Base-by-base conservation (phyloP, 2,888 invertebrate genomes). In the Campoplex nolae region DNA sequence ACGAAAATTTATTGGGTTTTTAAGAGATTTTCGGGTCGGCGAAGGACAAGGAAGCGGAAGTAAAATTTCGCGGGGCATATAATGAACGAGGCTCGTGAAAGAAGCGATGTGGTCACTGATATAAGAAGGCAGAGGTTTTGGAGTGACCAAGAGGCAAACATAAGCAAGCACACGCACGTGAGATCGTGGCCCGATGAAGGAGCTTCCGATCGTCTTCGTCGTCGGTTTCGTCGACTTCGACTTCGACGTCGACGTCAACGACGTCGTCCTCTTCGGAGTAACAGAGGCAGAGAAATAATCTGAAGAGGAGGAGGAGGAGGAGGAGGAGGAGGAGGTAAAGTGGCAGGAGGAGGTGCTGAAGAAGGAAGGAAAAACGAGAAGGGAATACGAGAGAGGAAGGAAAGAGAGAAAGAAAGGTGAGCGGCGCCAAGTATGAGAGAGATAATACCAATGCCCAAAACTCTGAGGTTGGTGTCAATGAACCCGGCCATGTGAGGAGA, bases 401-500 rank as follows among this genome's bases (percentile, higher is more conserved):
- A 77, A 62, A 71, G 77, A 83, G 85, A 73, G 71, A 48, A 48
- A 58, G 74, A 56, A 73, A 71, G 45, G 48, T 84, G 75, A 80
- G 84, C 84, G 89, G 82, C 90, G 89, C 90, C 90, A 88, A 88
- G 90, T 91, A 91, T 88, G 91, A 91, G 91, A 91, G 91, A 91
- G 91, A 92, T 91, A 93, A 91, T 91, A 91, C 91, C 92, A 93
- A 93, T 93, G 94, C 93, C 94, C 93, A 94, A 94, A 94, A 94
- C 93, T 89, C 88, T 93, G 92, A 92, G 92, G 90, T 83, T 92
- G 93, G 93, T 94, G 94, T 94, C 94, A 94, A 94, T 94, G 94
- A 94, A 94, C 94, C 91, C 93, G 90, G 90, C 92, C 92, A 93
- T 93, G 93, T 93, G 93, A 93, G 92, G 93, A 93, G 93, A 92